Evolutionary conservation across 2,113 vertebrate species (phyloP), one percentile per base, ranked within the genome.

Genomic region (Pelobates fuscus): DNA sequence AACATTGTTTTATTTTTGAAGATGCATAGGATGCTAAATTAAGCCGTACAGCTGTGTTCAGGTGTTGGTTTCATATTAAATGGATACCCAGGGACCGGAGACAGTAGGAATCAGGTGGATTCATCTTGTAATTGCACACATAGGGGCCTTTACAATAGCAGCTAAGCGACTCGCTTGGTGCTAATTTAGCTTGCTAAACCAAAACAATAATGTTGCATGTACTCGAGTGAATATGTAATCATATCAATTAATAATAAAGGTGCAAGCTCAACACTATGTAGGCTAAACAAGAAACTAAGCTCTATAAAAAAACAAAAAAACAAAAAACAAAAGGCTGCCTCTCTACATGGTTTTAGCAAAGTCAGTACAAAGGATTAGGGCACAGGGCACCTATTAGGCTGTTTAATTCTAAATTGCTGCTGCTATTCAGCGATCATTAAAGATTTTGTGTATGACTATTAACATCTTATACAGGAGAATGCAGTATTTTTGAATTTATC

Each of bases 191-290:
- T 77, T 61, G 55, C 62, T 61, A 61, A 52, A 66, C 65, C 64
- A 77, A 67, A 77, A 77, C 73, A 77, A 77, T 61, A 68, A 77
- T 68, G 57, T 61, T 24, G 73, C 65, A 37, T 68, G 65, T 61
- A 60, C 57, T 29, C 21, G 55, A 52, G 65, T 27, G 55, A 68
- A 77, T 71, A 55, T 44, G 26, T 70, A 63, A 71, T 64, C 30
- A 52, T 58, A 71, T 65, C 59, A 78, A 78, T 71, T 78, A 59
- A 71, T 78, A 78, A 78, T 54, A 63, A 78, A 71, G 61, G 49
- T 78, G 67, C 59, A 63, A 20, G 7, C 67, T 67, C 68, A 62
- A 69, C 63, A 78, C 20, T 26, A 30, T 63, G 29, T 12, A 37
- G 14, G 10, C 8, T 49, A 37, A 49, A 78, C 26, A 41, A 57